Evolutionary conservation across 2,113 vertebrate genomes (phyloP).

Genomic region (Rattus rattus): DNA sequence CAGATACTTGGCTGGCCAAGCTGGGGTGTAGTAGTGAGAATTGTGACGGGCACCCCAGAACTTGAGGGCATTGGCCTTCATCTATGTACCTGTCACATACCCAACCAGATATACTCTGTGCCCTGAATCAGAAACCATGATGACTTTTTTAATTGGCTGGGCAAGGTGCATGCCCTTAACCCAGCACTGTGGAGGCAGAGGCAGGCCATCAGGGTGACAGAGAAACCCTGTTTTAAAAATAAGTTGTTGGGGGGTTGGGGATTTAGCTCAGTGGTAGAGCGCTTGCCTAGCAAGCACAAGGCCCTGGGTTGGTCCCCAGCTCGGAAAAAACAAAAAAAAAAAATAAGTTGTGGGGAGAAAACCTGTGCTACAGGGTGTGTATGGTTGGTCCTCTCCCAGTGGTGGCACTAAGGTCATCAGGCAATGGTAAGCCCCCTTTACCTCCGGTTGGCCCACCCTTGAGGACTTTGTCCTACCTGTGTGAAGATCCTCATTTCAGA

Average conservation of each 20-base stretch:
- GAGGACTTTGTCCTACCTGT: no score
- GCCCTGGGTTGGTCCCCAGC: no score
- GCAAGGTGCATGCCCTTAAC: not conserved
- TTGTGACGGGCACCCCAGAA: no score
- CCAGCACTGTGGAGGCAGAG: not conserved
- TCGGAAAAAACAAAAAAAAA: no score
- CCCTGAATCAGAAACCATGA: not conserved
- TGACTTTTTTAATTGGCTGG: no score
- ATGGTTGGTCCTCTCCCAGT: not conserved
- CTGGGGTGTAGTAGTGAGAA: not conserved
- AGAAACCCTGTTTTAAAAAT: not conserved
- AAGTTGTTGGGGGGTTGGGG: no score
- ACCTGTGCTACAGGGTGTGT: not conserved
- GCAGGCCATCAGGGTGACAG: not conserved
- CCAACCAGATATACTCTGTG: not conserved
- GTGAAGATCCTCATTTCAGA: not conserved
- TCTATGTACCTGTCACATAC: not conserved
- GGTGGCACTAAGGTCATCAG: not conserved
- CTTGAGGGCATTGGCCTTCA: no score
- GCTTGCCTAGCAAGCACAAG: no score
- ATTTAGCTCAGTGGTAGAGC: no score
- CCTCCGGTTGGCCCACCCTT: not conserved
- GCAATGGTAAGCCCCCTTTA: not conserved
- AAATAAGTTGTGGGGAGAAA: fast-evolving
- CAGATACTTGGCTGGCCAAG: not conserved